Evolutionary conservation across 2,888 invertebrate genomes (phyloP).

Genomic region (Bimastos eiseni): DNA sequence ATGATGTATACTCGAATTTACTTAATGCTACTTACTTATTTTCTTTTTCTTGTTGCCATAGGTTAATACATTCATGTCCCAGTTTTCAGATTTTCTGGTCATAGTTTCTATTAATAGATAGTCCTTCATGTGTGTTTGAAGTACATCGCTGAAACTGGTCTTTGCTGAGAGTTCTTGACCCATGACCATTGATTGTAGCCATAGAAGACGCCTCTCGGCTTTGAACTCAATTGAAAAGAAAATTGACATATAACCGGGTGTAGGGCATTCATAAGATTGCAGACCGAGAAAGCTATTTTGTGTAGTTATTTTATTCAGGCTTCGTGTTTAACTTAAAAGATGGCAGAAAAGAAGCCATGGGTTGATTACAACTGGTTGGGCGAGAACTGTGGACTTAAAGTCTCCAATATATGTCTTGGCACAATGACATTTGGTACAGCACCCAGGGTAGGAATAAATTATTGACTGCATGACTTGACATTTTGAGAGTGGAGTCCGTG

Average conservation of each 20-base stretch:
- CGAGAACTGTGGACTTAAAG: slow-evolving; percentile 50
- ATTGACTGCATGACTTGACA: background rate
- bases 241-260: background rate
- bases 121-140: no score
- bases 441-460: background rate
- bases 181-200: background rate
- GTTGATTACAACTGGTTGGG: slow-evolving; percentile 40
- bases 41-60: no score
- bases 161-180: background rate
- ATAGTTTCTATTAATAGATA: no score
- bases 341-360: slow-evolving; percentile 6
- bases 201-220: background rate
- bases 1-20: no score
- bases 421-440: slow-evolving; percentile 53
- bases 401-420: slow-evolving; percentile 56
- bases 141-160: no score
- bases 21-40: no score
- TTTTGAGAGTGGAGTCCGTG: background rate
- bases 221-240: background rate
- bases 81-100: no score
- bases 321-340: background rate
- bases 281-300: background rate
- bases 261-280: background rate
- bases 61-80: no score
- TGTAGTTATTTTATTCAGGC: background rate